Evolutionary conservation across 1,140 invertebrate species (phyloP).

Genomic region (Polyergus mexicanus): DNA sequence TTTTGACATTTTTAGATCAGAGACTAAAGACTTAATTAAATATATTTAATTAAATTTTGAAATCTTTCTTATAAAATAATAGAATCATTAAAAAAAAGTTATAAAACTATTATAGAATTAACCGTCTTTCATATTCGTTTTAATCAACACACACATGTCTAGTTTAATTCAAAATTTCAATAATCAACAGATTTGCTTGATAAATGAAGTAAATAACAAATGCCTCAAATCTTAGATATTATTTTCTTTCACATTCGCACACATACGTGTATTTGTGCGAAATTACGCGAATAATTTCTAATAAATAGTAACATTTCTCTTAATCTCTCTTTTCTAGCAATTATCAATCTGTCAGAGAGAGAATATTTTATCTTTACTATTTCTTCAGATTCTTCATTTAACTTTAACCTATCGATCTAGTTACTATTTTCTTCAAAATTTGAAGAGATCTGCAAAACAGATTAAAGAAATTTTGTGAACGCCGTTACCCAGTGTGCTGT

Average conservation of each 20-base stretch:
- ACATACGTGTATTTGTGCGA: background rate
- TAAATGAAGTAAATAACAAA: slow-evolving; percentile 1
- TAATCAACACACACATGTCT: background rate
- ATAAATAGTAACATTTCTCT: slow-evolving; percentile 37
- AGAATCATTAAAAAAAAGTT: background rate
- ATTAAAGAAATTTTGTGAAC: slow-evolving; percentile 39
- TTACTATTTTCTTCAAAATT: slow-evolving; percentile 20
- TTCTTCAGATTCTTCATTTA: slow-evolving; percentile 7
- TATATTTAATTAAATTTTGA: too few species aligned
- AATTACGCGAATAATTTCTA: slow-evolving; percentile 34
- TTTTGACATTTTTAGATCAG: background rate
- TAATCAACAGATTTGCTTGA: background rate
- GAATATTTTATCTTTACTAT: background rate
- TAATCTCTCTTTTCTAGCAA: slow-evolving; percentile 11
- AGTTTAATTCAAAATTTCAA: background rate
- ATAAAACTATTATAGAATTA: background rate
- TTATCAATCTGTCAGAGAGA: background rate
- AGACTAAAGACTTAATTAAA: background rate
- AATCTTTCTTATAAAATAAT: background rate
- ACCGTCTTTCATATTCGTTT: background rate
- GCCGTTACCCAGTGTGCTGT: background rate
- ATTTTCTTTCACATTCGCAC: background rate
- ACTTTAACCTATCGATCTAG: slow-evolving; percentile 30
- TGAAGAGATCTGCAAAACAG: background rate
- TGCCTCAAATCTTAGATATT: background rate